These are phyloP conservation scores for Clavelina lepadiformis DNA, from an alignment of 23 tunicate species.

Conservation along the genomic window DNA sequence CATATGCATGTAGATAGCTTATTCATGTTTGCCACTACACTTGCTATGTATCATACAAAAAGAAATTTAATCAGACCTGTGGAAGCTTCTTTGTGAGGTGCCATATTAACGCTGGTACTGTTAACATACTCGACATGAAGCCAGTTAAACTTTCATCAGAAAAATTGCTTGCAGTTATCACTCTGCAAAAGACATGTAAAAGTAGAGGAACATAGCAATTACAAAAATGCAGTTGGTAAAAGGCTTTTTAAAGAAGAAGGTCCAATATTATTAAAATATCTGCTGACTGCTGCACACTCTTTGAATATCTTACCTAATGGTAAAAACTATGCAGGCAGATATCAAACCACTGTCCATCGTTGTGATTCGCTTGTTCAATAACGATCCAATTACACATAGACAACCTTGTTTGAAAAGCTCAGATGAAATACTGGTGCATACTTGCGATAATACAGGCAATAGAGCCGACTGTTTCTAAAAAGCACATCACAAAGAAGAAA, in stretches of 20 bases:
- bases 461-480: conserved; percentile 35
- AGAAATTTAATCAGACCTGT: conserved; percentile 34
- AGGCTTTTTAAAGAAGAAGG: too few relatives aligned
- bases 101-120: conserved; percentile 65
- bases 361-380: conserved; percentile 18
- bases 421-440: conserved; percentile 18
- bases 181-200: conserved; percentile 25
- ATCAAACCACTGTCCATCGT: background rate
- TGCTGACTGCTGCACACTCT: too few relatives aligned
- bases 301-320: conserved; percentile 8
- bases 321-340: background rate
- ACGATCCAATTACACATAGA: conserved; percentile 6
- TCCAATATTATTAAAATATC: too few relatives aligned
- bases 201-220: too few relatives aligned
- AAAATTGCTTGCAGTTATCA: conserved; percentile 10
- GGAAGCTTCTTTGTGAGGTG: conserved; percentile 24
- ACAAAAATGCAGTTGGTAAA: too few relatives aligned
- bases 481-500: too few relatives aligned
- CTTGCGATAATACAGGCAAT: conserved; percentile 33
- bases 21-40: too few relatives aligned
- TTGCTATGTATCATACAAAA: too few relatives aligned
- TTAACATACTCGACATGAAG: conserved; percentile 24
- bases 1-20: too few relatives aligned
- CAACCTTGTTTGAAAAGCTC: conserved; percentile 31
- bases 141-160: conserved; percentile 25